These are phyloP conservation scores for Ectropis grisescens DNA, from an alignment of 1,140 invertebrate species.

Conservation along the genomic window DNA sequence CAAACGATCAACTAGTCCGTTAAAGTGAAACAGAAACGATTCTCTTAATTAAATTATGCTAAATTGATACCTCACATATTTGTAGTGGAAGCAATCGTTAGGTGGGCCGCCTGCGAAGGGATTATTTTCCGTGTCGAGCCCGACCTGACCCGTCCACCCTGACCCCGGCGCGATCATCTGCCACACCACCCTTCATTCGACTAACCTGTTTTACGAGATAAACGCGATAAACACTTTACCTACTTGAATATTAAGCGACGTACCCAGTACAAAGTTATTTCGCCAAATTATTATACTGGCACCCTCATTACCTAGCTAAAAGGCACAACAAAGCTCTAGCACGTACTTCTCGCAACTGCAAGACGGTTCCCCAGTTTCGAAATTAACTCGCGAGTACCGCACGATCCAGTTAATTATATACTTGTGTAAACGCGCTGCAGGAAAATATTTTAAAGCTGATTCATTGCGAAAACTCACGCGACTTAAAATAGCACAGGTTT, in stretches of 20 bases:
- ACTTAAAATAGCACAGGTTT: too few species aligned
- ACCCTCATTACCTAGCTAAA: conserved; percentile 4
- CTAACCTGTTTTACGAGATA: conserved; percentile 52
- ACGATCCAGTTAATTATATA: conserved; percentile 5
- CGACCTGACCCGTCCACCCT: conserved; percentile 41
- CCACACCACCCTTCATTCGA: conserved; percentile 30
- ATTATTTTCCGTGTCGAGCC: conserved; percentile 37
- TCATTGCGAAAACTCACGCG: too few species aligned
- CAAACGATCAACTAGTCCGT: too few species aligned
- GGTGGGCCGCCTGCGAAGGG: conserved; percentile 33
- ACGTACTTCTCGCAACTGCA: conserved; percentile 7
- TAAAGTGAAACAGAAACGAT: too few species aligned
- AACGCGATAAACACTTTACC: conserved; percentile 25
- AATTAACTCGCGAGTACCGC: conserved; percentile 7
- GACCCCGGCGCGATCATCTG: conserved; percentile 42
- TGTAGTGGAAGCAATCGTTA: conserved; percentile 8
- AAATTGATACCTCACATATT: conserved; percentile 13
- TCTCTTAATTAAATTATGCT: conserved; percentile 37
- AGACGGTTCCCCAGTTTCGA: conserved; percentile 13
- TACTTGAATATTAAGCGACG: conserved; percentile 20
- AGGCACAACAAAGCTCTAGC: conserved; percentile 7
- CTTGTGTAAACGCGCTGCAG: too few species aligned
- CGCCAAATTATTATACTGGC: conserved; percentile 10
- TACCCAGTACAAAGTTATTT: conserved; percentile 9
- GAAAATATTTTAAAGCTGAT: too few species aligned